phyloP scores from a whole-genome alignment of 2,888 invertebrate genomes.

The Pachydiplax longipennis region DNA sequence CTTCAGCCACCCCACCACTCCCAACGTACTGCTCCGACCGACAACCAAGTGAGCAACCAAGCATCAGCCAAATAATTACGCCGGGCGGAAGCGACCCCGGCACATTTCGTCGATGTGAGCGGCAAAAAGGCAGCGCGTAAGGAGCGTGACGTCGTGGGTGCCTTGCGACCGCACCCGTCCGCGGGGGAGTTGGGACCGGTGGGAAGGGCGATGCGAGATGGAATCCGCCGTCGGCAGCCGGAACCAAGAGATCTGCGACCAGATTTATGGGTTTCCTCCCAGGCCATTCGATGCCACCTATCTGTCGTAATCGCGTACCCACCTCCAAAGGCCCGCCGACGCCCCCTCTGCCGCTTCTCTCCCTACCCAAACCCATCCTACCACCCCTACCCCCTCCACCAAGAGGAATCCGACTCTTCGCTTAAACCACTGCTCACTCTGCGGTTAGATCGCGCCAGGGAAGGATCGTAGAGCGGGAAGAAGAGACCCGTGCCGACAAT shows the following conservation, averaged over 20 bases:
- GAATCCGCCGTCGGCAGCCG: conserved; percentile 36
- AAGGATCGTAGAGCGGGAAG: not conserved
- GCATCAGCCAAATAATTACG: not conserved
- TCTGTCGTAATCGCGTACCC: not conserved
- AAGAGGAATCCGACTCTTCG: not conserved
- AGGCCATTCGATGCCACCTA: conserved; percentile 29
- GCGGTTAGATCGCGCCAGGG: conserved; percentile 27
- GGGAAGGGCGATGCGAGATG: conserved; percentile 10
- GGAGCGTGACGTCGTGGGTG: not conserved
- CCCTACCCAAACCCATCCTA: not conserved
- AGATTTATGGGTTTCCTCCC: conserved; percentile 45
- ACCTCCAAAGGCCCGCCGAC: conserved; percentile 22
- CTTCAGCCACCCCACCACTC: not conserved
- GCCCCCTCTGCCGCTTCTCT: not conserved
- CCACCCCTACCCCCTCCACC: not conserved
- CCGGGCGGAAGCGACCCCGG: not conserved
- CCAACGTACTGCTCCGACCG: not conserved
- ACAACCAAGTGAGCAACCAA: not conserved
- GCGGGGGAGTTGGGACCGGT: not conserved
- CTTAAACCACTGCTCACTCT: conserved; percentile 5
- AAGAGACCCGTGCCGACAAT: not conserved
- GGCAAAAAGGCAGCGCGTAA: not conserved
- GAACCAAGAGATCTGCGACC: conserved; percentile 33
- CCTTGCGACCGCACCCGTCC: not conserved
- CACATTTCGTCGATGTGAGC: not conserved